These are phyloP conservation scores for Yponomeuta malinellus DNA, from an alignment of 2,888 invertebrate genomes.

Conservation along the genomic window DNA sequence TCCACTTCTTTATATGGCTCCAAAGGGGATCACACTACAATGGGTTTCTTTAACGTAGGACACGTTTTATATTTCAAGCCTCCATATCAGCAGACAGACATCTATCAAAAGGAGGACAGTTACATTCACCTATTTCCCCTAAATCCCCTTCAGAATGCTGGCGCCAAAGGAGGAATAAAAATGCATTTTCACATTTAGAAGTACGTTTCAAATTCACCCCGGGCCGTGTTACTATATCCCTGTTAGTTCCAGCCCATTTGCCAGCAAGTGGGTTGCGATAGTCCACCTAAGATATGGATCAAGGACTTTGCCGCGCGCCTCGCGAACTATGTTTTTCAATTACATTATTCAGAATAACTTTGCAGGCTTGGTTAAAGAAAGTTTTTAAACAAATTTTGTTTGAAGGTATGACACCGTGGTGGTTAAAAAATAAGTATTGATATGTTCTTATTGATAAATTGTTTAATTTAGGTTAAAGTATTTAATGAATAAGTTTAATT, in stretches of 20 bases:
- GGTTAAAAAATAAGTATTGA: neutral
- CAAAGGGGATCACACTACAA: conserved; percentile 29
- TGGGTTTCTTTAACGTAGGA: neutral
- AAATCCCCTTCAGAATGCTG: conserved; percentile 11
- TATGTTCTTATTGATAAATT: no score
- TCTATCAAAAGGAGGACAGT: neutral
- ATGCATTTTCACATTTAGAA: conserved; percentile 42
- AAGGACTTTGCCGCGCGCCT: conserved; percentile 37
- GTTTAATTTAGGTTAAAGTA: no score
- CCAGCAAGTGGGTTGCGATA: conserved; percentile 67
- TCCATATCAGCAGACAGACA: conserved; percentile 17
- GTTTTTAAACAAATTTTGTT: neutral
- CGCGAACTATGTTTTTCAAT: conserved; percentile 52
- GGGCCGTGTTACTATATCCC: conserved; percentile 57
- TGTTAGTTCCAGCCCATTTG: conserved; percentile 66
- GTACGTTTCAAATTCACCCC: conserved; percentile 52
- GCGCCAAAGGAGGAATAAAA: conserved; percentile 28
- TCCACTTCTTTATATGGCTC: conserved; percentile 46
- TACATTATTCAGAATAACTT: conserved; percentile 33
- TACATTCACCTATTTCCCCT: neutral
- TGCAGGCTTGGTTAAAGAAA: neutral
- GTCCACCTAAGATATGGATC: conserved; percentile 66
- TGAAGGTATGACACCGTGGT: neutral
- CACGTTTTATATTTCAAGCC: neutral
- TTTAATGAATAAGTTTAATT: neutral